A percentile compares a stretch with the other conserved stretches of the same genome.
phyloP scores from a whole-genome alignment of 2,113 vertebrate genomes.

The Cyprinodon variegatus region DNA sequence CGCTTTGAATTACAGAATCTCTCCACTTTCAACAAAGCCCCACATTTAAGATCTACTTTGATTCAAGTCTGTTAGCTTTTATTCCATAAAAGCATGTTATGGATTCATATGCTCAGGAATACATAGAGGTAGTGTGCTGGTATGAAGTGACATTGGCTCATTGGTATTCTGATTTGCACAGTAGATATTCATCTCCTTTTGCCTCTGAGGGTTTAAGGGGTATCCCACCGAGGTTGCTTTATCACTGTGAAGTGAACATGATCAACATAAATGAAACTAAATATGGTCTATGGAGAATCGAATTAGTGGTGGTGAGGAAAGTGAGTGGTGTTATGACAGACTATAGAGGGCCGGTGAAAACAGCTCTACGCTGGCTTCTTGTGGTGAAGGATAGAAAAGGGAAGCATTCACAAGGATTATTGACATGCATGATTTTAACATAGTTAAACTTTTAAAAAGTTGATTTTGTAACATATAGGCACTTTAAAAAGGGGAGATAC shows the following conservation, averaged over 20 bases:
- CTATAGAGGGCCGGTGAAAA: no score
- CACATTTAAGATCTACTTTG: constrained; percentile 24
- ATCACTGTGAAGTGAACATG: constrained; percentile 23
- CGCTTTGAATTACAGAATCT: constrained; percentile 37
- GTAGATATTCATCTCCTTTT: constrained; percentile 47
- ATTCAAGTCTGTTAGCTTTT: constrained; percentile 44
- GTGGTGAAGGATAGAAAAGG: no score
- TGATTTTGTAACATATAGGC: no score
- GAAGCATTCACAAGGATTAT: no score
- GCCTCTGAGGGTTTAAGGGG: constrained; percentile 36
- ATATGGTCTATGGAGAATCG: constrained; percentile 19
- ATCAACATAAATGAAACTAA: constrained; percentile 65
- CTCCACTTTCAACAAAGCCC: constrained; percentile 30
- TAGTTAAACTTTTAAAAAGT: no score
- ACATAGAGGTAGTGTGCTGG: neutral
- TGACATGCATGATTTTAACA: no score
- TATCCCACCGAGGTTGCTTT: constrained; percentile 48
- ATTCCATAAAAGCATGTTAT: constrained; percentile 29
- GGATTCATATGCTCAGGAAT: constrained; percentile 24
- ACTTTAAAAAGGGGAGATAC: no score
- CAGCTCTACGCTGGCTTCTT: no score
- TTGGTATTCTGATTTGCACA: constrained; percentile 63
- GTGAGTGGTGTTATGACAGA: no score
- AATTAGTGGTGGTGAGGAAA: constrained; percentile 19
- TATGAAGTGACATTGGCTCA: constrained; percentile 42